A percentile compares a stretch with the other conserved stretches of the same genome.
phyloP scores from a whole-genome alignment of 2,113 vertebrate species.

The Etheostoma spectabile region DNA sequence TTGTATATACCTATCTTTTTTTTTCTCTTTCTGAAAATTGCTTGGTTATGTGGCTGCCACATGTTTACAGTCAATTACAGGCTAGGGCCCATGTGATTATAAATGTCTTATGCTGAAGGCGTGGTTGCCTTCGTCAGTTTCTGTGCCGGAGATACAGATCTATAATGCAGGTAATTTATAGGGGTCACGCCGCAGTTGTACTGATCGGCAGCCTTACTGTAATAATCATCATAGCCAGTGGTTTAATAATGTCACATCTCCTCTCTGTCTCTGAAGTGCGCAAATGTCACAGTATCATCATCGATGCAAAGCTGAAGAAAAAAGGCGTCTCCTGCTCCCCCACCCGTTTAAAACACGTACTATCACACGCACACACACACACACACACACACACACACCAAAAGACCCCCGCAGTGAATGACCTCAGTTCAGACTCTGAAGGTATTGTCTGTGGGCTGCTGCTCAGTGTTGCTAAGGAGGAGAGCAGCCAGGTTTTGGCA shows the following conservation, averaged over 20 bases:
- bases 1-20: background rate
- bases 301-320: conserved; percentile 42
- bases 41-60: conserved; percentile 14
- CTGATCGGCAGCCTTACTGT: conserved; percentile 38
- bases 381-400: background rate
- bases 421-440: conserved; percentile 66
- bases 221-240: conserved; percentile 36
- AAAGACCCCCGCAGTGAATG: conserved; percentile 64
- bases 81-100: conserved; percentile 58
- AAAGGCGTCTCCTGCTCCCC: conserved; percentile 64
- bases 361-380: conserved; percentile 17
- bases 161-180: conserved; percentile 56
- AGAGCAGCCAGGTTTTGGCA: conserved; percentile 57
- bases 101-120: conserved; percentile 69
- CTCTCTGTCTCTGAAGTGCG: conserved; percentile 34
- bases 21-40: background rate
- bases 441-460: conserved; percentile 70
- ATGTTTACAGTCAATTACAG: conserved; percentile 53
- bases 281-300: conserved; percentile 55
- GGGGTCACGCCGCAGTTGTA: conserved; percentile 52
- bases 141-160: conserved; percentile 31
- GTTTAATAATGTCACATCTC: conserved; percentile 59
- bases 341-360: conserved; percentile 28
- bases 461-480: conserved; percentile 78
- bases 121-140: conserved; percentile 74